These are phyloP conservation scores for Chymomyza caudatula DNA, from an alignment of 2,888 invertebrate species.

Conservation along the genomic window DNA sequence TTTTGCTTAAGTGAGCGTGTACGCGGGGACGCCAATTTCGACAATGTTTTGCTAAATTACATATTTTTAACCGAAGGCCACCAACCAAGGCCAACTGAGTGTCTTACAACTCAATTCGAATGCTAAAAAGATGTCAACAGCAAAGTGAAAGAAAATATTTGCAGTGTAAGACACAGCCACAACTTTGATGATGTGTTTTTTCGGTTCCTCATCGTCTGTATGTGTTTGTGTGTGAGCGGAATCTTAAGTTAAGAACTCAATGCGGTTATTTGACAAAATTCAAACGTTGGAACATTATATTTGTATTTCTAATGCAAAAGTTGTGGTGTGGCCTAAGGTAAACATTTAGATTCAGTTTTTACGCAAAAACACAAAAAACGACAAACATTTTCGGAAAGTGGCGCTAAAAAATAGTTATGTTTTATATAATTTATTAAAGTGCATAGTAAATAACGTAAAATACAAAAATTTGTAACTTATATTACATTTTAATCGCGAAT, in stretches of 20 bases:
- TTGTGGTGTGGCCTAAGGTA: conserved; percentile 29
- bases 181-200: not conserved
- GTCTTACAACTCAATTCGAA: not conserved
- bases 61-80: not conserved
- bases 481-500: not conserved
- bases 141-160: not conserved
- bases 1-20: not conserved
- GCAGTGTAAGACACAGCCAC: not conserved
- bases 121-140: not conserved
- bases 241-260: conserved; percentile 33
- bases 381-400: not conserved
- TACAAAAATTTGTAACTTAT: not conserved
- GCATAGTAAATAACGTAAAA: conserved; percentile 6
- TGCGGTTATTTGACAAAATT: conserved; percentile 22
- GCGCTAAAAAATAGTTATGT: conserved; percentile 4
- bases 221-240: not conserved
- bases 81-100: not conserved
- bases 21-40: not conserved
- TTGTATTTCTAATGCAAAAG: conserved; percentile 30
- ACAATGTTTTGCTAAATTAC: not conserved
- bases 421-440: not conserved
- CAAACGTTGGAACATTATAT: conserved; percentile 24
- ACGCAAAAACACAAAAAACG: conserved; percentile 7
- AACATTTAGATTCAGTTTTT: conserved; percentile 8
- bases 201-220: not conserved